Base-by-base conservation (phyloP, 2,797 vertebrate species). In the Vespertilio murinus region DNA sequence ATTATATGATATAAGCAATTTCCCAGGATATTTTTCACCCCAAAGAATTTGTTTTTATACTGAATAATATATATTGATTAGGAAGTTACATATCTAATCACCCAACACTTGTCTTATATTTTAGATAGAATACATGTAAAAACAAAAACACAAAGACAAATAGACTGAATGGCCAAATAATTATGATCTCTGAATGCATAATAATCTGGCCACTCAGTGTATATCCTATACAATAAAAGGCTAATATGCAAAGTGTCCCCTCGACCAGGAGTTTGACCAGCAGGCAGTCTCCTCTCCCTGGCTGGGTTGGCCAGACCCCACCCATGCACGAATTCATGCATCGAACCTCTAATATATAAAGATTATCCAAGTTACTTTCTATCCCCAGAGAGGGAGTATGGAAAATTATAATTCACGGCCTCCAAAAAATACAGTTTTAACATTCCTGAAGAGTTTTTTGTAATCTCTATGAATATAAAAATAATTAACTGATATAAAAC, bases 381-480 rank as follows among this genome's bases (percentile, higher is more conserved):
- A 28, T 52, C 9, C 61, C 9, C 49, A 59, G 3, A 33, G 28
- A 54, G 17, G 30, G 52, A 35, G 23, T 38, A 23, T 49, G 16
- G 40, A 33, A 84, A 18, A 52, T 67, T 79, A 84, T 70, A 54
- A 74, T 70, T 91, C 14, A 54, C 45, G 1, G 38, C 30, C 47
- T 81, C 54, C 59, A 61, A 78, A 92, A 61, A 74, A 3, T 59
- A 8, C 0, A 67, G 4, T n/a, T 13, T 52, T 52, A 73, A 49
- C 9, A 84, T 49, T 92, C 75, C 22, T 52, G 4, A 67, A 28
- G 30, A 67, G 33, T 42, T 49, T 73, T 59, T 91, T 9, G 6
- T 52, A 81, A 85, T 45, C 16, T 33, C 25, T 88, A 35, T 47
- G 8, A 91, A 83, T 69, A 45, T 75, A 59, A 93, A 95, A 80